Evolutionary conservation across 2,113 vertebrate species (phyloP).

Genomic region (Sinocyclocheilus grahami): DNA sequence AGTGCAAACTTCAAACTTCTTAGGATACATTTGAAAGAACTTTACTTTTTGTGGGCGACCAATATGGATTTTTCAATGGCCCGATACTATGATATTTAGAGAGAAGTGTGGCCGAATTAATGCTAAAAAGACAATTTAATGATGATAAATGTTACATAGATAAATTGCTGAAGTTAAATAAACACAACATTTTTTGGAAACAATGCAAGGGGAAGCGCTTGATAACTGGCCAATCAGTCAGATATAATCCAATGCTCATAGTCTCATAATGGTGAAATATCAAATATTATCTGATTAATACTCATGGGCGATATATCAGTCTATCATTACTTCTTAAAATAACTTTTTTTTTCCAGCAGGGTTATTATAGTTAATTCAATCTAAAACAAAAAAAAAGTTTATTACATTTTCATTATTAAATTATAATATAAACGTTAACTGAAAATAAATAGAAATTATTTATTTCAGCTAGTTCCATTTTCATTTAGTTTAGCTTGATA

Average conservation of each 20-base stretch:
- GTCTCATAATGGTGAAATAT: neutral
- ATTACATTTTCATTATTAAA: neutral
- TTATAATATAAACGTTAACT: neutral
- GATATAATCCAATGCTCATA: neutral
- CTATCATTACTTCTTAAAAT: neutral
- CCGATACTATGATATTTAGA: neutral
- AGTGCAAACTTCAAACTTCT: neutral
- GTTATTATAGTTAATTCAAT: neutral
- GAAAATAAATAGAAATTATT: neutral
- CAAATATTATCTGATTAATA: neutral
- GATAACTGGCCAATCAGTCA: neutral
- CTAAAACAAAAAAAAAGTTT: neutral
- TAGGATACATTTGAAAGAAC: neutral
- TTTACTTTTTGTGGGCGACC: neutral
- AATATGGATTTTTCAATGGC: neutral
- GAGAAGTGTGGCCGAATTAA: neutral
- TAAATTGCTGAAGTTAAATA: neutral
- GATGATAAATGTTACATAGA: neutral
- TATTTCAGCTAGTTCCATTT: neutral
- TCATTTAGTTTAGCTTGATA: neutral
- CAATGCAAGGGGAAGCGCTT: neutral
- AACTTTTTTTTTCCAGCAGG: neutral
- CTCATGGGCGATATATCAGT: neutral
- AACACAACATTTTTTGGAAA: neutral
- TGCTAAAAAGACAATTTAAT: neutral